phyloP scores from a whole-genome alignment of 2,888 invertebrate species.

The Drosophila longiperda region DNA sequence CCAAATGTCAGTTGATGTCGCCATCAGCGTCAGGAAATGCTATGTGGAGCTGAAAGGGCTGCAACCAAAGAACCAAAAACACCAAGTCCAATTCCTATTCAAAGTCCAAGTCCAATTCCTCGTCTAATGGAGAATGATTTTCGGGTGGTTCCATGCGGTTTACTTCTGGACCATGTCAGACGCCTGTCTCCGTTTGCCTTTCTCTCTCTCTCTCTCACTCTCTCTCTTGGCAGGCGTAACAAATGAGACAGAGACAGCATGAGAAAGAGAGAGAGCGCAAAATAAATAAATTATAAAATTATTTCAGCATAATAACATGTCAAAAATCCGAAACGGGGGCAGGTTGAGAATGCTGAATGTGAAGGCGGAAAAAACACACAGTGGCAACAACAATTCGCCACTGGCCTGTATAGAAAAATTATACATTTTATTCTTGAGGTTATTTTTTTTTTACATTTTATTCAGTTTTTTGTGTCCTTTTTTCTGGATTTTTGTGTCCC shows the following conservation, averaged over 20 bases:
- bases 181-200: constrained; percentile 22
- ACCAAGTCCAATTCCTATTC: background rate
- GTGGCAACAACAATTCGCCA: constrained; percentile 71
- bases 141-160: constrained; percentile 5
- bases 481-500: constrained; percentile 17
- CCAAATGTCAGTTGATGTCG: constrained; percentile 66
- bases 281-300: constrained; percentile 85
- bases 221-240: constrained; percentile 65
- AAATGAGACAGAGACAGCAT: constrained; percentile 37
- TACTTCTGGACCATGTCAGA: constrained; percentile 35
- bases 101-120: background rate
- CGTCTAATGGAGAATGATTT: constrained; percentile 20
- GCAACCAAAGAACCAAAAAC: constrained; percentile 7
- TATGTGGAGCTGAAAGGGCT: constrained; percentile 40
- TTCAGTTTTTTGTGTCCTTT: constrained; percentile 27
- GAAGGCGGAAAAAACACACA: constrained; percentile 61
- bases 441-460: constrained; percentile 79
- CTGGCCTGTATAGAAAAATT: constrained; percentile 60
- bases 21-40: constrained; percentile 61
- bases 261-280: constrained; percentile 37
- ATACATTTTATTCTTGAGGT: constrained; percentile 61
- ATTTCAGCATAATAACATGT: constrained; percentile 84
- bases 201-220: background rate
- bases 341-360: background rate
- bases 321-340: constrained; percentile 60